Conservation (phyloP, 2,888 invertebrate species). For the Folsomia manolachei region DNA sequence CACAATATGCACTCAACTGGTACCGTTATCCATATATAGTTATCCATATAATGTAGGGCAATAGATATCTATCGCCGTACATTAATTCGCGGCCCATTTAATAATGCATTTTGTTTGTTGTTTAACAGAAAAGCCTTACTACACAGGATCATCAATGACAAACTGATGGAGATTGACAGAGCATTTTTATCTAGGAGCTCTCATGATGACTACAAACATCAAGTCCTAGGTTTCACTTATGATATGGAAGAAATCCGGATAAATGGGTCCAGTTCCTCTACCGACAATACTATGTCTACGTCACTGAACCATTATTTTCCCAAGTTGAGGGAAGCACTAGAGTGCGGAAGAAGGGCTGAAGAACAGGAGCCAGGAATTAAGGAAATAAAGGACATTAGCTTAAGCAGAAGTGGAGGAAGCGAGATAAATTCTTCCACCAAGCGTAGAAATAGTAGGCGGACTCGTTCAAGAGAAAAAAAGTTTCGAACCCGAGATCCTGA, state of each 20-base stretch:
- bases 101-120: too few species aligned
- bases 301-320: constrained; percentile 46
- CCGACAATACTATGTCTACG: constrained; percentile 33
- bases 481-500: constrained; percentile 17
- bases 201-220: constrained; percentile 50
- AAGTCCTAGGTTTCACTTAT: constrained; percentile 46
- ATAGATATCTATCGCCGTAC: too few species aligned
- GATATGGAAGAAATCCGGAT: constrained; percentile 34
- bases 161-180: constrained; percentile 49
- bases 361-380: neutral
- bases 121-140: constrained; percentile 50
- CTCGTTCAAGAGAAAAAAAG: constrained; percentile 17
- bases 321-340: constrained; percentile 44
- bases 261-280: constrained; percentile 26
- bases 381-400: constrained; percentile 14
- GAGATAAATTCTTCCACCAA: neutral
- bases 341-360: constrained; percentile 36
- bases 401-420: constrained; percentile 10
- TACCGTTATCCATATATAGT: too few species aligned
- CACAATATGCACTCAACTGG: too few species aligned
- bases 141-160: constrained; percentile 50
- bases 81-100: too few species aligned
- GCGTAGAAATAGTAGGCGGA: constrained; percentile 11
- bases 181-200: constrained; percentile 48
- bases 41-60: too few species aligned